Base-by-base conservation (phyloP, 1,140 invertebrate species). In the Temnothorax longispinosus region DNA sequence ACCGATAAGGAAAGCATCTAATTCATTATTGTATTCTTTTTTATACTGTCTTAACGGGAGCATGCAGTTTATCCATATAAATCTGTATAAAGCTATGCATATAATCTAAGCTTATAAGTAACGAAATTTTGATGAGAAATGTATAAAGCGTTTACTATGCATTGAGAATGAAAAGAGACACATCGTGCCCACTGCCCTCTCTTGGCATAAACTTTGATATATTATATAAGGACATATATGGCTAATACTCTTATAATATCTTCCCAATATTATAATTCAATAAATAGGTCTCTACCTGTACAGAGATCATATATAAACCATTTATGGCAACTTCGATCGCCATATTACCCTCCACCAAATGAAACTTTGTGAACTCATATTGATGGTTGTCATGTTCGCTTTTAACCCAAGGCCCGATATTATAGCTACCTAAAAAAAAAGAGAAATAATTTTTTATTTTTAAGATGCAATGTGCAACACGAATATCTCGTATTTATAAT, bases 371-470 rank as follows among this genome's bases (percentile, higher is more conserved):
- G 74, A 95, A 92, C 77, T 88, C 90, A 88, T 93, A 95, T 72
- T 86, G 89, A n/a, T 91, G 92, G 50, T 93, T 90, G 18, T 92
- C 91, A 74, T 90, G 92, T 56, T 75, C 76, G 81, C 89, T 93
- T 88, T 92, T 94, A 1, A 93, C 91, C 94, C 94, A 95, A 10
- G 94, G 94, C 27, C 94, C 94, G 50, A 95, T 92, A 69, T 91
- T 88, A 27, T 27, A 27, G 27, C 27, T 27, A 89, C 88, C 94
- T 95, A 74, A 65, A 87, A 77, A 77, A 27, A 77, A 62, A 87
- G 76, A n/a, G 21, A 54, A 84, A 47, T 47, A 47, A 18, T n/a
- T 41, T 27, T 62, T 44, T 13, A 13, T 44, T 69, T 32, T 76
- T 32, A 21, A 52, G n/a, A 41, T 47, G 8, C 13, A 27, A 15